Percentiles rank a stretch among this genome's conserved stretches.
Evolutionary conservation across 2,113 vertebrate species (phyloP).

Genomic region (Paraplagusia blochii): DNA sequence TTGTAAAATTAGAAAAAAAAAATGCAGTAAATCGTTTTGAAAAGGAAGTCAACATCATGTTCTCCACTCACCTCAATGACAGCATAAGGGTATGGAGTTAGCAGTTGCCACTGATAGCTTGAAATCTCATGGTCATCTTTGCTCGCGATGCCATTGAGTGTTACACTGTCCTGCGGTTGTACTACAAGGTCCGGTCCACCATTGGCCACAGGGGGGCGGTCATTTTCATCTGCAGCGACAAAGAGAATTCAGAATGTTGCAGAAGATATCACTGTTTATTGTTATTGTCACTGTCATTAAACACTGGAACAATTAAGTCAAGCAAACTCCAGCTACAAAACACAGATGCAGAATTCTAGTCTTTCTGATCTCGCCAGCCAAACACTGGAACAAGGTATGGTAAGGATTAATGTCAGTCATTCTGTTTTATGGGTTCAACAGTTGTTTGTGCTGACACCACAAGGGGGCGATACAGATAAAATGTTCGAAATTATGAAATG

Average conservation of each 20-base stretch:
- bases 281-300: no score
- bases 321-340: no score
- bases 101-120: conserved; percentile 77
- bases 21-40: no score
- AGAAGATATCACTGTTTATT: background rate
- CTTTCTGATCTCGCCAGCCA: no score
- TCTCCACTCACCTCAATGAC: conserved; percentile 75
- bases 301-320: no score
- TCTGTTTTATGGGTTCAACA: no score
- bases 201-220: conserved; percentile 76
- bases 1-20: background rate
- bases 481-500: no score
- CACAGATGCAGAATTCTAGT: no score
- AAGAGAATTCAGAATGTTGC: background rate
- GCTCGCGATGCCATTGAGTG: conserved; percentile 78
- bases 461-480: no score
- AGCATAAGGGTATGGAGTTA: conserved; percentile 60
- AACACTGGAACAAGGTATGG: no score
- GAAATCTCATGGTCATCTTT: conserved; percentile 74
- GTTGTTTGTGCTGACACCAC: no score
- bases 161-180: conserved; percentile 81
- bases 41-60: background rate
- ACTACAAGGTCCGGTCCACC: conserved; percentile 80
- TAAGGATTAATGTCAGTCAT: no score
- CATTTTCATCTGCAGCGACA: conserved; percentile 69